These are phyloP conservation scores for Drosophila nigrodunni DNA, from an alignment of 1,140 invertebrate species.

Conservation along the genomic window DNA sequence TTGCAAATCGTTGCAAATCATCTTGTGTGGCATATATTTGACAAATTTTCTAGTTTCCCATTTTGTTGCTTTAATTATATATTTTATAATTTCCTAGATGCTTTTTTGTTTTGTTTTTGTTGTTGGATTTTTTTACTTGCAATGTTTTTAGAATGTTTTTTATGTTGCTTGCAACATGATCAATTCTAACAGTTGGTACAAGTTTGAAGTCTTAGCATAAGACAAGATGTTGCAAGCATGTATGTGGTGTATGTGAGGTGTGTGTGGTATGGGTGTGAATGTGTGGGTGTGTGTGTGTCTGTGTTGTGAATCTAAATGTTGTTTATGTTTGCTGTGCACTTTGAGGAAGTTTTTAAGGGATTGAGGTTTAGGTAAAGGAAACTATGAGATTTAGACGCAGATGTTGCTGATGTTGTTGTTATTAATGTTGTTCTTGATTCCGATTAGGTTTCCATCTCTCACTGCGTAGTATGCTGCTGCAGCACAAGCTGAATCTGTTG, in stretches of 20 bases:
- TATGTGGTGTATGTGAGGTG: conserved; percentile 10
- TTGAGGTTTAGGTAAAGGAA: conserved; percentile 1
- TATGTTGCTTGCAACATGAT: conserved; percentile 12
- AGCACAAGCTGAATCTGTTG: conserved; percentile 78
- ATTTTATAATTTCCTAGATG: conserved; percentile 78
- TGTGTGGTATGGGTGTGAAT: conserved; percentile 20
- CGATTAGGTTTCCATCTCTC: conserved; percentile 27
- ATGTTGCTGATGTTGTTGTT: conserved; percentile 22
- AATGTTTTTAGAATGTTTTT: conserved; percentile 1
- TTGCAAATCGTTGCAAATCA: conserved; percentile 56
- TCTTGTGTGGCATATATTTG: conserved; percentile 60
- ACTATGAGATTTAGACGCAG: conserved; percentile 48
- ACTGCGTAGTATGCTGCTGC: conserved; percentile 82
- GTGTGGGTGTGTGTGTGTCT: conserved; percentile 17
- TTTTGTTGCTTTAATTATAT: conserved; percentile 61
- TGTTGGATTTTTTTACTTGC: conserved; percentile 14
- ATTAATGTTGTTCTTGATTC: conserved; percentile 17
- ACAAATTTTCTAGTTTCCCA: conserved; percentile 74
- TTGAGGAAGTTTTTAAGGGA: not conserved
- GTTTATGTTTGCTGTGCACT: conserved; percentile 28
- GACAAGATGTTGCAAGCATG: not conserved
- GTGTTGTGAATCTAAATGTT: conserved; percentile 43
- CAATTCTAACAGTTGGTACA: too few relatives aligned
- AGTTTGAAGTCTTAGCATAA: not conserved
- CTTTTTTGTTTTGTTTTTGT: conserved; percentile 38